Evolutionary conservation across 2,113 vertebrate species (phyloP), one percentile per base, ranked within the genome.

Genomic region (Pelecanus crispus): DNA sequence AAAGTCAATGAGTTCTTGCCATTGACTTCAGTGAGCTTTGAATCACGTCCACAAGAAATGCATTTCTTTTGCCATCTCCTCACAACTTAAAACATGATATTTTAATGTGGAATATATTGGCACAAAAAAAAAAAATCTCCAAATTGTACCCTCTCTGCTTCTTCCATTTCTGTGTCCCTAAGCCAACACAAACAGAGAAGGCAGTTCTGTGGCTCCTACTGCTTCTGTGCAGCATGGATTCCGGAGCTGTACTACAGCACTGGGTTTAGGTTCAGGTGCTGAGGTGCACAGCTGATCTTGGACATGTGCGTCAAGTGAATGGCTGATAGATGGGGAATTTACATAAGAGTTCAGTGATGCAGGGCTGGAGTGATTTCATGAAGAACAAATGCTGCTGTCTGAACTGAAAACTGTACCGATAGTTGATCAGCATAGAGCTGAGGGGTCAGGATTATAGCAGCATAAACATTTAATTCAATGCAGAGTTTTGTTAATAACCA

Each of bases 241-340:
- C 44, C 10, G 11, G 40, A 22, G 7, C 14, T 81, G 26, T 14
- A 10, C 36, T 32, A 50, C 19, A 50, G 42, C 31, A 13, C 21
- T 7, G 10, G n/a, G 4, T 55, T 74, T 75, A 52, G 47, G 17
- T 25, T 34, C n/a, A 34, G 28, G 19, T 55, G 55, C 47, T 65
- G 36, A 65, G 22, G 4, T 29, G 22, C 24, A 19, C 17, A 75
- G 44, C 40, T 88, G 15, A 29, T 13, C 84, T 50, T 62, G 38
- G 58, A n/a, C 24, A 36, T 0, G 1, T 9, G 10, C 36, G 36
- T 25, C 38, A 62, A 38, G 21, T 28, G 40, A 61, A 26, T 7
- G 36, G 10, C 8, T 80, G 63, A 11, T 18, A 44, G 34, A 32
- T 12, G 32, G 22, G 22, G 42, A 78, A 65, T 80, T 92, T 59